phyloP scores from a whole-genome alignment of 2,797 vertebrate genomes.

The Paramormyrops hopkinsi region DNA sequence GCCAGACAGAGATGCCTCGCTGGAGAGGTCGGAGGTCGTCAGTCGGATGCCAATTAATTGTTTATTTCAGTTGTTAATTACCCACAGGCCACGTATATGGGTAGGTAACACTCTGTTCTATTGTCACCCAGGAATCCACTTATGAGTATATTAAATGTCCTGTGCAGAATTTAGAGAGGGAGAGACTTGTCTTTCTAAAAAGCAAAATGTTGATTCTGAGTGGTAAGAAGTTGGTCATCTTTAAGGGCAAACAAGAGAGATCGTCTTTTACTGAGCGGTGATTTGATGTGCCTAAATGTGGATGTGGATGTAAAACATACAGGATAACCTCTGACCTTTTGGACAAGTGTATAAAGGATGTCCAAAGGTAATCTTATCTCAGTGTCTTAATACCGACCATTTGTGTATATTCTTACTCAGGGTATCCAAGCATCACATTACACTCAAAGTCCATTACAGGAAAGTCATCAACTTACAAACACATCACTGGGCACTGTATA shows the following conservation, averaged over 20 bases:
- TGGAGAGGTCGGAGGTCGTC: not conserved
- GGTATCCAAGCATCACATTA: not conserved
- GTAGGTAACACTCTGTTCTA: not conserved
- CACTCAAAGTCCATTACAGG: not conserved
- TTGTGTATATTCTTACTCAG: not conserved
- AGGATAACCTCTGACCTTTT: not conserved
- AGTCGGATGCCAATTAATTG: not conserved
- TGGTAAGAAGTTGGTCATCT: not conserved
- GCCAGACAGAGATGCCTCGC: not conserved
- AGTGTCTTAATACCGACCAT: not conserved
- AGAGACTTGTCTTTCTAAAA: not conserved
- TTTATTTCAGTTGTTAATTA: slow-evolving; percentile 3
- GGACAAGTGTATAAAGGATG: not conserved
- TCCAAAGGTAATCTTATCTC: not conserved
- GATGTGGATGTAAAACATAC: not conserved
- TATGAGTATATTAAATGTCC: not conserved
- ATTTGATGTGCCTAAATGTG: not conserved
- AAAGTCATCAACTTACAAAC: not conserved
- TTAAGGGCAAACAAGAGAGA: not conserved
- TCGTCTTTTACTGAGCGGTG: not conserved
- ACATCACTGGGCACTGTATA: not conserved
- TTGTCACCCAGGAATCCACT: not conserved
- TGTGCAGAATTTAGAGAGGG: not conserved
- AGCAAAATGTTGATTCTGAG: not conserved
- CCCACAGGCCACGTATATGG: not conserved